Conservation (phyloP, 2,113 vertebrate species). For the Struthidea cinerea region DNA sequence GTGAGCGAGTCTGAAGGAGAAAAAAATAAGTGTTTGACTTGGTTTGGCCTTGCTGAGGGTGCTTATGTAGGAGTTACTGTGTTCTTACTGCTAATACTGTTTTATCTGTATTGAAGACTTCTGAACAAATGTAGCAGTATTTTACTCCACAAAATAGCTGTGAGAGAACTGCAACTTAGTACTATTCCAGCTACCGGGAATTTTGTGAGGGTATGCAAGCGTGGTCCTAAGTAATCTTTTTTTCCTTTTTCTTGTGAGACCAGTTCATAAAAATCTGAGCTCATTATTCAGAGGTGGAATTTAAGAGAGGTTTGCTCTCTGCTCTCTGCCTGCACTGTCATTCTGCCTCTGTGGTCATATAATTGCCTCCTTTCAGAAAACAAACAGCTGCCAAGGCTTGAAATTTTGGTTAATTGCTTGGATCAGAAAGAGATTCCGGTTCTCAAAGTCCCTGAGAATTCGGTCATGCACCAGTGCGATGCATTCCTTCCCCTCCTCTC, state of each 20-base stretch:
- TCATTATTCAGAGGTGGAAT: not conserved
- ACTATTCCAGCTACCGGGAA: not conserved
- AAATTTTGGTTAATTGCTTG: constrained; percentile 2
- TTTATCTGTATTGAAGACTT: not conserved
- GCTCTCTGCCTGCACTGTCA: not conserved
- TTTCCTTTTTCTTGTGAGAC: not conserved
- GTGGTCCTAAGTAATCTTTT: not conserved
- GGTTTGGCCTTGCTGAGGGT: not conserved
- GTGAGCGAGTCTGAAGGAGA: not conserved
- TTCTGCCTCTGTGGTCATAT: not conserved
- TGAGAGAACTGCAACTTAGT: not conserved
- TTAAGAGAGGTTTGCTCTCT: not conserved
- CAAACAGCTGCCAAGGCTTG: constrained; percentile 11
- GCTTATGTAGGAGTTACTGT: not conserved
- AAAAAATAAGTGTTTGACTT: not conserved
- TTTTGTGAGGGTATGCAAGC: not conserved
- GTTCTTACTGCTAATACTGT: not conserved
- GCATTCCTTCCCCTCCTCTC: not conserved
- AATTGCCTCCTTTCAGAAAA: constrained; percentile 14
- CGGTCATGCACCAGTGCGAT: not conserved
- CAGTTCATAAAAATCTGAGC: not conserved
- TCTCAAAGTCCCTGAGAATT: not conserved
- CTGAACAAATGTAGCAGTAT: not conserved
- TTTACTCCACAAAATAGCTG: not conserved
- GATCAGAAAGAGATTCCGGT: not conserved